Evolutionary conservation across 2,888 invertebrate species (phyloP).

Genomic region (Balanococcus diminutus): DNA sequence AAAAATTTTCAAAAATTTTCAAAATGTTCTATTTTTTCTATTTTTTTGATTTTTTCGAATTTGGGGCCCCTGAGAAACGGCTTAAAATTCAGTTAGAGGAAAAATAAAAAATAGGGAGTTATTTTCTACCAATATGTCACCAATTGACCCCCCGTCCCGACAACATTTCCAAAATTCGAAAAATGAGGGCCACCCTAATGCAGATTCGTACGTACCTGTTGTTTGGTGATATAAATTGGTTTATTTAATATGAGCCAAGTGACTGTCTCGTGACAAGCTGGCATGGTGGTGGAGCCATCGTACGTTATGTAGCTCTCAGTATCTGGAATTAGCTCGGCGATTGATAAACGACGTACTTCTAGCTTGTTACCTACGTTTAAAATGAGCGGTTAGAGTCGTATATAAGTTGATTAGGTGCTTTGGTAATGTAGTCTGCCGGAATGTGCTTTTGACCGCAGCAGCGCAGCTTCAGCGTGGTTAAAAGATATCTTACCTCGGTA

Average conservation of each 20-base stretch:
- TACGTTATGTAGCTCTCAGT: slow-evolving; percentile 98
- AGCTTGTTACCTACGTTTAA: slow-evolving; percentile 75
- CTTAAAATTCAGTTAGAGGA: too few species aligned
- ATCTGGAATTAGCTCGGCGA: slow-evolving; percentile 86
- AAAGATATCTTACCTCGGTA: slow-evolving; percentile 74
- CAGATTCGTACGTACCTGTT: slow-evolving; percentile 73
- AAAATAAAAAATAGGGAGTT: too few species aligned
- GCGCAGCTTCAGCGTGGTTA: not conserved
- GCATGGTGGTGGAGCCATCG: slow-evolving; percentile 95
- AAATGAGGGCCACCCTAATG: too few species aligned
- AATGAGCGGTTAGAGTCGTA: not conserved
- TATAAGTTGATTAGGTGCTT: not conserved
- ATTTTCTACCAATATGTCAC: too few species aligned
- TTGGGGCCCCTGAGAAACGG: too few species aligned
- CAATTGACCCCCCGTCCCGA: too few species aligned
- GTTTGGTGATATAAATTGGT: slow-evolving; percentile 96
- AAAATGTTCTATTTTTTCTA: too few species aligned
- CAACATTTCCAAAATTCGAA: too few species aligned
- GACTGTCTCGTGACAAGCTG: slow-evolving; percentile 97
- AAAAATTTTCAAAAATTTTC: too few species aligned
- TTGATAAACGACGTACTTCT: slow-evolving; percentile 82
- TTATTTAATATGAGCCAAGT: slow-evolving; percentile 98
- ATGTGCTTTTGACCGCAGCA: not conserved
- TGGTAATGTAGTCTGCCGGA: not conserved
- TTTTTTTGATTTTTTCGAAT: too few species aligned